phyloP scores from a whole-genome alignment of 1,140 invertebrate species.

The Arion vulgaris region DNA sequence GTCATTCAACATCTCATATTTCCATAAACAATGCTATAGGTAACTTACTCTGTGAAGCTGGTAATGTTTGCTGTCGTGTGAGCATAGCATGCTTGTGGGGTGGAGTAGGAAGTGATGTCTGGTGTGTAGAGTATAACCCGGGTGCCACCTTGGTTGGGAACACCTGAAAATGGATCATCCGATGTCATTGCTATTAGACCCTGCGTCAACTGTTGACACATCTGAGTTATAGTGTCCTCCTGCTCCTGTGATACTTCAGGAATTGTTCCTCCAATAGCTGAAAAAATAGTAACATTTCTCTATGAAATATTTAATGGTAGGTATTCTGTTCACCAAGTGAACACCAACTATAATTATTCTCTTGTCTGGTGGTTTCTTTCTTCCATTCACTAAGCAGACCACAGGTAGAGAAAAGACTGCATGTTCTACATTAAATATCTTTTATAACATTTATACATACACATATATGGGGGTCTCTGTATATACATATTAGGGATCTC shows the following conservation, averaged over 20 bases:
- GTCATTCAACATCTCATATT: background rate
- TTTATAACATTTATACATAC: no score
- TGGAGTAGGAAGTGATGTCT: conserved; percentile 58
- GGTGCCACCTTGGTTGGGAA: conserved; percentile 41
- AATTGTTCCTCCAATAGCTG: conserved; percentile 79
- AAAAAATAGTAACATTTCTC: background rate
- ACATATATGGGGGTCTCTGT: no score
- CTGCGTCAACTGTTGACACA: conserved; percentile 90
- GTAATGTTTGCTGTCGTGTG: conserved; percentile 41
- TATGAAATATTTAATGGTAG: no score
- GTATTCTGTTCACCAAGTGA: no score
- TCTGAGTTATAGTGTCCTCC: conserved; percentile 84
- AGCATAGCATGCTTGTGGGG: conserved; percentile 39
- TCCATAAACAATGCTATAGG: no score
- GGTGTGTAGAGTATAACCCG: conserved; percentile 45
- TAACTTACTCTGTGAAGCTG: conserved; percentile 43
- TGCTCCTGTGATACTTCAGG: conserved; percentile 82
- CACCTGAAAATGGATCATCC: conserved; percentile 76
- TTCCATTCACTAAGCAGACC: no score
- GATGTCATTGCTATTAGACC: conserved; percentile 86
- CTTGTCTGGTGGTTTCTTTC: no score
- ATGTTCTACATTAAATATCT: no score
- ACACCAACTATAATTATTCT: no score
- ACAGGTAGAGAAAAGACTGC: no score
- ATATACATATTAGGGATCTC: no score